Conservation (phyloP, 2,888 invertebrate genomes). For the Sturmia bella region DNA sequence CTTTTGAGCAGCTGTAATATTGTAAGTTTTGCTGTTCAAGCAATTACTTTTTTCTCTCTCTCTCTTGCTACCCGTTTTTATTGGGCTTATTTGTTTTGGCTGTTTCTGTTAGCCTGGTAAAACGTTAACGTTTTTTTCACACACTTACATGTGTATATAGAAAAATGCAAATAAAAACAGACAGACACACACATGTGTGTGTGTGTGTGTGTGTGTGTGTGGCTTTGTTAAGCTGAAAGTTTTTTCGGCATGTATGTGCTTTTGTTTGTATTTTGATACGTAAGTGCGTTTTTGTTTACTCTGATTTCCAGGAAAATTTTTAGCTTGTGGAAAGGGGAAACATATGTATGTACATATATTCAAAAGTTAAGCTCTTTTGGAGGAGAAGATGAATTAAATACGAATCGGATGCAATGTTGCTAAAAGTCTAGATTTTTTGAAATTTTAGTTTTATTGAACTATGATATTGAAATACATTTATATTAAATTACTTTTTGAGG, state of each 20-base stretch:
- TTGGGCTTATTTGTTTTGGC: slow-evolving; percentile 15
- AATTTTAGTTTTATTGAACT: too few species aligned
- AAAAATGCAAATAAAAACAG: too few species aligned
- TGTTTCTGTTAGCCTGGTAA: slow-evolving; percentile 62
- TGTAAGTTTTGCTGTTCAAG: slow-evolving; percentile 28
- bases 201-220: not conserved
- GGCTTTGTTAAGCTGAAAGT: too few species aligned
- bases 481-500: too few species aligned
- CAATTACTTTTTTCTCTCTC: slow-evolving; percentile 18
- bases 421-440: too few species aligned
- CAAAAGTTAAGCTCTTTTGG: slow-evolving; percentile 15
- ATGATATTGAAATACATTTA: too few species aligned
- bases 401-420: too few species aligned
- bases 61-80: slow-evolving; percentile 3
- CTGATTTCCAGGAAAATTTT: slow-evolving; percentile 33
- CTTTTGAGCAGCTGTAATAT: slow-evolving; percentile 27
- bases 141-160: not conserved
- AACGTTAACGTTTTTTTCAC: slow-evolving; percentile 46
- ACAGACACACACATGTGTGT: not conserved
- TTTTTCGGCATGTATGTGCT: too few species aligned
- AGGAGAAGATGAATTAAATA: not conserved
- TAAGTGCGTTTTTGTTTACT: slow-evolving; percentile 64
- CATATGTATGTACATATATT: not conserved
- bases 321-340: too few species aligned
- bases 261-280: slow-evolving; percentile 30